Conservation (phyloP, 2,113 vertebrate genomes). For the Eira barbara region DNA sequence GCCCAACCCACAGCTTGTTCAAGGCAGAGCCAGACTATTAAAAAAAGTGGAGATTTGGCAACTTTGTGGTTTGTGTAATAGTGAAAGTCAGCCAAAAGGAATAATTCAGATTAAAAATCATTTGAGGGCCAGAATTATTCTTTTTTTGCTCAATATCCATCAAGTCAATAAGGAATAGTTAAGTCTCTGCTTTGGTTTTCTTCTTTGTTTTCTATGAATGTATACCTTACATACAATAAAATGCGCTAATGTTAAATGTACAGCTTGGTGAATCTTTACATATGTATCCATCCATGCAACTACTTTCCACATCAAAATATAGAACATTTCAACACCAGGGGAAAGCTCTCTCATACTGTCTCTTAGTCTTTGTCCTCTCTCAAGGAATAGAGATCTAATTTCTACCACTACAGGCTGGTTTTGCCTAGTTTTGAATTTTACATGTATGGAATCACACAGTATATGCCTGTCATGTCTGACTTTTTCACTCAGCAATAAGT, state of each 20-base stretch:
- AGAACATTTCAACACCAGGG: neutral
- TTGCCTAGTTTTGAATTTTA: neutral
- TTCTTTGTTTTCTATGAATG: neutral
- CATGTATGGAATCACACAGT: neutral
- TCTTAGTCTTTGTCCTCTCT: neutral
- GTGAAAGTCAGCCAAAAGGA: conserved; percentile 62
- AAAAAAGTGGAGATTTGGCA: conserved; percentile 67
- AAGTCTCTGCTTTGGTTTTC: conserved; percentile 40
- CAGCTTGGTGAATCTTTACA: neutral
- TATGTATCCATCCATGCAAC: neutral
- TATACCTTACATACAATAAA: neutral
- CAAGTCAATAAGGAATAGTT: conserved; percentile 30
- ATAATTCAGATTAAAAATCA: conserved; percentile 69
- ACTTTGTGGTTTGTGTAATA: conserved; percentile 58
- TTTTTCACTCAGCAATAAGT: neutral
- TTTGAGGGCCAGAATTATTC: conserved; percentile 41
- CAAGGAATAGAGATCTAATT: neutral
- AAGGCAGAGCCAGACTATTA: conserved; percentile 59
- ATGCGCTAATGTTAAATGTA: neutral
- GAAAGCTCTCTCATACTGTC: neutral
- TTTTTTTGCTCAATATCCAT: conserved; percentile 57
- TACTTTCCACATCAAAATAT: neutral
- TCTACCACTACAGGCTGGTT: neutral
- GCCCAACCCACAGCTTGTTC: conserved; percentile 52
- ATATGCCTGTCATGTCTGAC: neutral